Base-by-base conservation (phyloP, 1,140 invertebrate species). In the Papilio polyxenes region DNA sequence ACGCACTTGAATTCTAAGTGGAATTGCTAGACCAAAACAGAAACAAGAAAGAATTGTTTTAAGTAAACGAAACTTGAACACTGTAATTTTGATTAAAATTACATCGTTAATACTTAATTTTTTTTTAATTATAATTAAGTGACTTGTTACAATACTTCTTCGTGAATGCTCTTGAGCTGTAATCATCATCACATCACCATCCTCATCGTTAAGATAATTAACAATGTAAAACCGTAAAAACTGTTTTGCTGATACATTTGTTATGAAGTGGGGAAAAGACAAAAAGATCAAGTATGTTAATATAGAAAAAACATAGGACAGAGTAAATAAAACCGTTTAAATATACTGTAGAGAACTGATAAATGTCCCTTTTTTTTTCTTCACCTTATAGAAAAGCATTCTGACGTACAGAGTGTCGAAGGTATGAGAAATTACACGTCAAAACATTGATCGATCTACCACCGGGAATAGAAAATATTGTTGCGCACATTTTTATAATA, bases 361-460 rank as follows among this genome's bases (percentile, higher is more conserved):
- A 15, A 37, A 72, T 72, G 11, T 31, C 23, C 23, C 11, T 10
- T 10, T 69, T 37, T 40, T 40, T 72, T 69, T 13, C 31, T 2
- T 5, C 65, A 40, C 0, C 65, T 31, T 23, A 31, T 72, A 15
- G 10, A 15, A 40, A 31, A 37, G 31, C 15, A 20, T 65, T 65
- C 23, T 37, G 23, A 0, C 11, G 31, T 31, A 6, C 9, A 31
- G 20, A 11, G 65, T 72, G 31, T 72, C 65, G 65, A 72, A 72
- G 65, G 65, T 37, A 72, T 72, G 65, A 72, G 31, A 72, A 72
- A 72, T 72, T 23, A 72, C 31, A 37, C 37, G 65, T 40, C 65
- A 37, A 72, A 62, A 72, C 11, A 72, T 72, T 72, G 65, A 72
- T 72, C 65, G 65, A 72, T 72, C 65, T 40, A 62, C 59, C 31